Percentiles rank a stretch among this genome's conserved stretches.
These are phyloP conservation scores for Metacarcinus magister DNA, from an alignment of 2,888 invertebrate genomes.

Conservation along the genomic window DNA sequence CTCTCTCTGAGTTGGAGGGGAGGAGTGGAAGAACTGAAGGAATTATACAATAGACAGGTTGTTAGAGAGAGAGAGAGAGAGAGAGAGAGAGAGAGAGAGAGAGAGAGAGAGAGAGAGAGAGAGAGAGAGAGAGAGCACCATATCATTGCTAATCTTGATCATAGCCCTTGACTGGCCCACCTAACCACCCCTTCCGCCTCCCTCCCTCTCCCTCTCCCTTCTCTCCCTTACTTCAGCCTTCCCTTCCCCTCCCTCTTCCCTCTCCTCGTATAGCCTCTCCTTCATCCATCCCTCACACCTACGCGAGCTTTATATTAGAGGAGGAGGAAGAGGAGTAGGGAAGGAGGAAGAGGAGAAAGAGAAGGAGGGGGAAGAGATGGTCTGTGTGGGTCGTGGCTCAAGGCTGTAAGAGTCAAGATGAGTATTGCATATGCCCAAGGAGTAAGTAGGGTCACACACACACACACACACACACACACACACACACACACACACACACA, in stretches of 20 bases:
- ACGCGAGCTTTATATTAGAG: not conserved
- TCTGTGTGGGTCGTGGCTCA: not conserved
- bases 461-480: slow-evolving; percentile 19
- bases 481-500: not conserved
- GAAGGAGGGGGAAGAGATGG: not conserved
- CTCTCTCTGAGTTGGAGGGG: not conserved
- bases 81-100: slow-evolving; percentile 48
- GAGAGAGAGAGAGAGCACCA: slow-evolving; percentile 14
- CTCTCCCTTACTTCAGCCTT: not conserved
- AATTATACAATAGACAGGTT: slow-evolving; percentile 17
- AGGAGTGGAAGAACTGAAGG: not conserved
- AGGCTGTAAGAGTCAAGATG: not conserved
- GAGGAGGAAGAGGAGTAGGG: not conserved
- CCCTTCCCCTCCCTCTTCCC: not conserved
- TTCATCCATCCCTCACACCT: not conserved
- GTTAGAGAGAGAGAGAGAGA: slow-evolving; percentile 16
- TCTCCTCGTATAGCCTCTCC: not conserved
- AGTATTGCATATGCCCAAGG: not conserved
- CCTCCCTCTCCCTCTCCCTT: slow-evolving; percentile 9
- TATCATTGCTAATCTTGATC: slow-evolving; percentile 11
- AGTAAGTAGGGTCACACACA: not conserved
- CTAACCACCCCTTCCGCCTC: not conserved
- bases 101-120: slow-evolving; percentile 28
- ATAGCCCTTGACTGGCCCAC: not conserved
- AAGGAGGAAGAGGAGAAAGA: slow-evolving; percentile 14